phyloP scores from a whole-genome alignment of 2,113 vertebrate species.

The Cryptotis parvus region DNA sequence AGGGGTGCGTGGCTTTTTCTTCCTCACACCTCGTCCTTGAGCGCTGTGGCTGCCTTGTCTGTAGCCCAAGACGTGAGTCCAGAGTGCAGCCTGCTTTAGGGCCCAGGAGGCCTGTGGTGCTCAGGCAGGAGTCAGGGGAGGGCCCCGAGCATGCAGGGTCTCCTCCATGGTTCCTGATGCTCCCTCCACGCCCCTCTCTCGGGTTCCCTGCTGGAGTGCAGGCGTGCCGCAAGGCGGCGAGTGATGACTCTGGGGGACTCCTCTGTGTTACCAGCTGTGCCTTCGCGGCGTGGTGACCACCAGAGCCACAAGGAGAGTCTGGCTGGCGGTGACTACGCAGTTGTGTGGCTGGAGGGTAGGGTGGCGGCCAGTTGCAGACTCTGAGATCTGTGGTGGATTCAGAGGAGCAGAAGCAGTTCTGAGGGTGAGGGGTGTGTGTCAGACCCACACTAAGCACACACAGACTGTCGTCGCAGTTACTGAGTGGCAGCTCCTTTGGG shows the following conservation, averaged over 20 bases:
- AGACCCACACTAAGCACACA: too few relatives aligned
- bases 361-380: too few relatives aligned
- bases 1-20: not conserved
- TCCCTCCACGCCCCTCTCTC: rapidly evolving
- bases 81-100: not conserved
- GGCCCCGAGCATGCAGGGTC: rapidly evolving
- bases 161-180: not conserved
- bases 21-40: not conserved
- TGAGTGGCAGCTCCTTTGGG: not conserved
- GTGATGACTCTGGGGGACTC: too few relatives aligned
- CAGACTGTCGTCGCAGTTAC: not conserved
- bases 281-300: not conserved
- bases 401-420: too few relatives aligned
- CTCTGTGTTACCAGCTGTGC: rapidly evolving
- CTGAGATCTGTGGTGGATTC: too few relatives aligned
- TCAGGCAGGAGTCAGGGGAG: not conserved
- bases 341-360: too few relatives aligned
- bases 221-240: too few relatives aligned
- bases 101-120: too few relatives aligned
- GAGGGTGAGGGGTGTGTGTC: too few relatives aligned
- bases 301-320: not conserved
- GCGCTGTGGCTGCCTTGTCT: too few relatives aligned
- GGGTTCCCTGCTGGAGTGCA: not conserved
- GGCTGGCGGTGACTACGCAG: too few relatives aligned
- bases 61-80: not conserved